Evolutionary conservation across 2,888 invertebrate genomes (phyloP), one percentile per base, ranked within the genome.

Genomic region (Orthonychiurus folsomi): DNA sequence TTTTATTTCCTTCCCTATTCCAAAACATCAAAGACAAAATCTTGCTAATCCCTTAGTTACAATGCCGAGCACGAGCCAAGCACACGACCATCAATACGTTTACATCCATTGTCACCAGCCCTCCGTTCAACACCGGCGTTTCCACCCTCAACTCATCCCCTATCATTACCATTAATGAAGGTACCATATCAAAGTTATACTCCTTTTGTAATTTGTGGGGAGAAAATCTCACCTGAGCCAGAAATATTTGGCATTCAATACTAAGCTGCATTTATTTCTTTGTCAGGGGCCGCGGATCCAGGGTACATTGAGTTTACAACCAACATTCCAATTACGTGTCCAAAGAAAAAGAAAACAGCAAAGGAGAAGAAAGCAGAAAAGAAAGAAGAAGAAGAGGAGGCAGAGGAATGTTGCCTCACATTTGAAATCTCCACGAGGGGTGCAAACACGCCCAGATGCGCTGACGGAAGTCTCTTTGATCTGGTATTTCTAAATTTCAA

Each of bases 81-180:
- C 73, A 73, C 60, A 69, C 66, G n/a, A 68, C 67, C 2, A 73
- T 73, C 26, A 73, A 73, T 55, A 73, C 73, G 1, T 73, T 73
- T 56, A 73, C 73, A 12, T 66, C 73, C 28, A 67, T 70, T 20
- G 68, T 73, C 23, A 67, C 64, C 25, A 73, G 73, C 62, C 66
- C 64, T 27, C 71, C 73, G 18, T 70, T 73, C 57, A 72, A 72
- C 62, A 73, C 73, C n/a, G 74, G 73, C 18, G 62, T 73, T 20
- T 23, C 67, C 2, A n/a, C n/a, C n/a, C n/a, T 71, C n/a, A 23
- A 67, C n/a, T 69, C 60, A 27, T 59, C 66, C 3, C 61, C 63
- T 2, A 60, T 57, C 9, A 60, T 69, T 15, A 25, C 67, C 1
- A 69, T 66, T 3, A 64, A 63, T 21, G 72, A 72, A 68, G 72